These are phyloP conservation scores for Oligia latruncula DNA, from an alignment of 2,888 invertebrate genomes.

Conservation along the genomic window DNA sequence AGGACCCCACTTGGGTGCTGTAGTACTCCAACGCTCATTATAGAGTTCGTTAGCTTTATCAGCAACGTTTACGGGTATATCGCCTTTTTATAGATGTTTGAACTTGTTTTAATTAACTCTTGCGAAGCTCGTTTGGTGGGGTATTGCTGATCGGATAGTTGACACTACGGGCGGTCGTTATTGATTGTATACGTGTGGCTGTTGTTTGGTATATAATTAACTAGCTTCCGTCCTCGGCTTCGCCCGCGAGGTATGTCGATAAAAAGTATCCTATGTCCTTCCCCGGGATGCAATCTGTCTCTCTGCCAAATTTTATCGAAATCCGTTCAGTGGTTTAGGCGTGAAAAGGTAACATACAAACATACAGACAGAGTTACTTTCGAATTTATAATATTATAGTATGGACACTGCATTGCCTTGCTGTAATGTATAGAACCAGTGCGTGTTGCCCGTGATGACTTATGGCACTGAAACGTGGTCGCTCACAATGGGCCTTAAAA, in stretches of 20 bases:
- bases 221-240: too few species aligned
- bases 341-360: too few species aligned
- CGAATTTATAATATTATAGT: too few species aligned
- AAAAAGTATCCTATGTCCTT: too few species aligned
- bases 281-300: too few species aligned
- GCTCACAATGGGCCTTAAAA: too few species aligned
- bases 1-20: slow-evolving; percentile 7
- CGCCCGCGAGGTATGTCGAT: too few species aligned
- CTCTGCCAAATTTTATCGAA: too few species aligned
- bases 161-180: slow-evolving; percentile 39
- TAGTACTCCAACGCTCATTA: slow-evolving; percentile 63
- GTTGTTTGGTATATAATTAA: neutral
- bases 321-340: too few species aligned
- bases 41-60: slow-evolving; percentile 73
- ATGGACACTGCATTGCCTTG: neutral
- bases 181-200: slow-evolving; percentile 25
- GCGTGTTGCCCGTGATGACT: too few species aligned
- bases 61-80: slow-evolving; percentile 64
- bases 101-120: slow-evolving; percentile 76
- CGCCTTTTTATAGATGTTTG: slow-evolving; percentile 77
- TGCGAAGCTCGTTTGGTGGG: slow-evolving; percentile 41
- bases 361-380: too few species aligned
- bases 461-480: too few species aligned
- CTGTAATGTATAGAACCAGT: neutral
- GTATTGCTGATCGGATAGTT: slow-evolving; percentile 48